Conservation (phyloP, 2,888 invertebrate genomes). For the Eilema depressum region DNA sequence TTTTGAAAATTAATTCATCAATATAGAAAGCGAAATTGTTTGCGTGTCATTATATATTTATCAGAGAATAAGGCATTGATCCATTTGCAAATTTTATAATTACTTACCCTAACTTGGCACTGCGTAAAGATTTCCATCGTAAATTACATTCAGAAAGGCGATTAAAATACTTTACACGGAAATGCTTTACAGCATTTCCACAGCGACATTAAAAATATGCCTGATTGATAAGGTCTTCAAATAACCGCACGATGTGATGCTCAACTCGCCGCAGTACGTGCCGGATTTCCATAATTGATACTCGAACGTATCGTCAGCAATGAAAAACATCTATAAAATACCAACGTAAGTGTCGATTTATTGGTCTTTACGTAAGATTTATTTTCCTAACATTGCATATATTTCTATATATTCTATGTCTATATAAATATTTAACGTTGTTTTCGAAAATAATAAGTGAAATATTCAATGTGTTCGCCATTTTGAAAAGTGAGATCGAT, state of each 20-base stretch:
- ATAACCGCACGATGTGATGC: not conserved
- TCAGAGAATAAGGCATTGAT: not conserved
- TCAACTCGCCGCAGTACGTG: not conserved
- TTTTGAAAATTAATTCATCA: too few species aligned
- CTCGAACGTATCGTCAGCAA: not conserved
- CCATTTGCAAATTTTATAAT: not conserved
- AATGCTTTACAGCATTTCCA: not conserved
- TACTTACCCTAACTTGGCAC: not conserved
- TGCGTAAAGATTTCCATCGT: not conserved
- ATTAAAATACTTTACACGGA: not conserved
- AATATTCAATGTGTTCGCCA: slow-evolving; percentile 9
- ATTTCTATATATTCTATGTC: too few species aligned
- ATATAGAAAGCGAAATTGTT: too few species aligned
- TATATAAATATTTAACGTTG: too few species aligned
- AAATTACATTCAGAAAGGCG: not conserved
- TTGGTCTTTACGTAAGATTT: too few species aligned
- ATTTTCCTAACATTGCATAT: too few species aligned
- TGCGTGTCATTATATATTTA: too few species aligned
- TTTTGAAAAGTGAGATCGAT: slow-evolving; percentile 14
- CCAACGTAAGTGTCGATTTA: not conserved
- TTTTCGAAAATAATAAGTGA: not conserved
- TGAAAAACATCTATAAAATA: not conserved
- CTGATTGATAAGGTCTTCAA: not conserved
- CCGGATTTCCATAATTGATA: not conserved
- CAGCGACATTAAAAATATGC: not conserved